Evolutionary conservation across 2,888 invertebrate species (phyloP), one percentile per base, ranked within the genome.

Genomic region (Ischnus inquisitorius): DNA sequence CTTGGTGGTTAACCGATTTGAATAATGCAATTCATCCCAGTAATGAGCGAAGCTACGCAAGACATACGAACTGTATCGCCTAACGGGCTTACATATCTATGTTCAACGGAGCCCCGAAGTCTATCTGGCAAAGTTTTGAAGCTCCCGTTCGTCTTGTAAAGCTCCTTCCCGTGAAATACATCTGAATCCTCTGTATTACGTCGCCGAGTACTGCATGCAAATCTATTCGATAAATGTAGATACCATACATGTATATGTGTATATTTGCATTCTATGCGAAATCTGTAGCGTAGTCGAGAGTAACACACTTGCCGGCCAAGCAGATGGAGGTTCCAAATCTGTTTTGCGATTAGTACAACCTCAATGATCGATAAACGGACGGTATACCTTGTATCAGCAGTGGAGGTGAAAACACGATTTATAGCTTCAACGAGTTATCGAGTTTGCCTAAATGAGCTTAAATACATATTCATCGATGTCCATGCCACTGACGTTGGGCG

Each of bases 11-110:
- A 84, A 84, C 83, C 80, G 75, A 85, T 87, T 87, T 87, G 85
- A 87, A 87, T 88, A 88, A 87, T 87, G 86, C 84, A 84, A 87
- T 87, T 88, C 84, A 82, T 87, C 85, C 83, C 67, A 41, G 76
- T 87, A 85, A 87, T 87, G 84, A 86, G 85, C 74, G 22, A 71
- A 79, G 57, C 79, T 60, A 65, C 72, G 68, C 69, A 69, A 79
- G 83, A 79, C 78, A 75, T 25, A 67, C 71, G 62, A 54, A 74
- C 57, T 69, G 69, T 75, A 74, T 68, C 51, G 54, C 43, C 34
- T 77, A 41, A 72, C 69, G 48, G 69, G 46, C 51, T 8, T 60
- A 46, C 67, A 46, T 22, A 46, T 25, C 14, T 28, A n/a, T 48
- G 14, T 46, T 2, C 41, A 12, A 41, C 34, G 34, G 34, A 34